Base-by-base conservation (phyloP, 2,113 vertebrate genomes). In the Electrona antarctica region DNA sequence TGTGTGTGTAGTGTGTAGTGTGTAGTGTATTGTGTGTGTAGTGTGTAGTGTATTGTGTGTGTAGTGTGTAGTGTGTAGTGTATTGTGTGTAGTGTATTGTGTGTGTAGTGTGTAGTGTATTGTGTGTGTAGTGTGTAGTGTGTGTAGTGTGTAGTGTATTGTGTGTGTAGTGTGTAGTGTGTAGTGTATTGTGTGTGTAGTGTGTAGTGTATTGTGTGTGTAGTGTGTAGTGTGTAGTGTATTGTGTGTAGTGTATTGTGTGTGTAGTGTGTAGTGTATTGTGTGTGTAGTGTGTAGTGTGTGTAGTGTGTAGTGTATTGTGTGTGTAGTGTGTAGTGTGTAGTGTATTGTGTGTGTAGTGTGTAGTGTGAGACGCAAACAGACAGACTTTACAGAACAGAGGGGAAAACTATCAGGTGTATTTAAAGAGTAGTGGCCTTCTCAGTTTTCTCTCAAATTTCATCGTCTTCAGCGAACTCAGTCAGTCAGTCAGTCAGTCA, bases 361-460 rank as follows among this genome's bases (percentile, higher is more conserved):
- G 11, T 33, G 58, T 12, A 48, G 8, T 0, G 49, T n/a, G 21
- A 21, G 21, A 21, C n/a, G 45, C 15, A 67, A 58, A 41, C 45
- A 51, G 11, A 52, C 70, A 73, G 71, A 68, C 64, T 69, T 77
- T 49, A 65, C 82, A 83, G 73, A 61, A 67, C 64, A 33, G 59
- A 76, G 71, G 71, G 76, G 78, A 82, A 81, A 21, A 79, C 7
- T 86, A 72, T 85, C 76, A 84, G 74, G 77, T 83, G 33, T 67
- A 50, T 60, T 3, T 41, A 83, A 21, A 21, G 21, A 21, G 21
- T 21, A 21, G 21, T 21, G 71, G 21, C 21, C 21, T 21, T 21
- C 21, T 1, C 21, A 21, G 47, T 83, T 21, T 21, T 86, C 72
- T 73, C 78, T 61, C 65, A 69, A 58, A 87, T 73, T 61, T 79